A percentile compares a stretch with the other conserved stretches of the same genome.
phyloP scores from a whole-genome alignment of 2,113 vertebrate species.

The Panurus biarmicus region DNA sequence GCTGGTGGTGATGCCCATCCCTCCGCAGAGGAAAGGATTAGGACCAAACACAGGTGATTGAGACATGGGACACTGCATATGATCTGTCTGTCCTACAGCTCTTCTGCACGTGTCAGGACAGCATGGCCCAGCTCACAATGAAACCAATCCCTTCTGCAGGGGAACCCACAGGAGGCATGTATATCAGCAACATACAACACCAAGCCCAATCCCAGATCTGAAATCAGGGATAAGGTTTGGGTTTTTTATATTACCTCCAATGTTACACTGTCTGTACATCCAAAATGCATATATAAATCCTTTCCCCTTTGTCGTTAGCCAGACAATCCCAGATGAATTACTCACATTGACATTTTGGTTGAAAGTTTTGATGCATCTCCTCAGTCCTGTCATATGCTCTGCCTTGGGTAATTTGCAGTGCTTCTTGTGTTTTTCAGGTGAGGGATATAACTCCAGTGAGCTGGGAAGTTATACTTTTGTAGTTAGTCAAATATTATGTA shows the following conservation, averaged over 20 bases:
- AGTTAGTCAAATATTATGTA: not conserved
- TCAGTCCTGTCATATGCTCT: not conserved
- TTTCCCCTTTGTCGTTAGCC: not conserved
- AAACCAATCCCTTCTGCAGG: not conserved
- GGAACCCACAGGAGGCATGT: accelerated
- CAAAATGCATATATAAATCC: not conserved
- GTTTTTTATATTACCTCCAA: not conserved
- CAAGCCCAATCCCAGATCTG: not conserved
- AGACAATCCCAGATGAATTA: not conserved
- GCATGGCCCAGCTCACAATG: not conserved
- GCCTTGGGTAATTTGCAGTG: not conserved
- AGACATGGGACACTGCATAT: not conserved
- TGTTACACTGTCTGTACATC: not conserved
- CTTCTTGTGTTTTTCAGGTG: not conserved
- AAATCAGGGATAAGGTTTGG: not conserved
- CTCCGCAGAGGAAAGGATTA: not conserved
- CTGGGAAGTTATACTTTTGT: not conserved
- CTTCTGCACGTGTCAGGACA: not conserved
- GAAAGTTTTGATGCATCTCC: constrained; percentile 18
- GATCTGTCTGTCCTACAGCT: not conserved
- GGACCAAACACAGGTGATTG: not conserved
- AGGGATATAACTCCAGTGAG: not conserved
- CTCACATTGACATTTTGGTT: constrained; percentile 12
- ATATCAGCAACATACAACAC: not conserved
- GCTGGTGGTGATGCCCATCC: not conserved